Evolutionary conservation across 2,888 invertebrate genomes (phyloP).

Genomic region (Xylophagus ater): DNA sequence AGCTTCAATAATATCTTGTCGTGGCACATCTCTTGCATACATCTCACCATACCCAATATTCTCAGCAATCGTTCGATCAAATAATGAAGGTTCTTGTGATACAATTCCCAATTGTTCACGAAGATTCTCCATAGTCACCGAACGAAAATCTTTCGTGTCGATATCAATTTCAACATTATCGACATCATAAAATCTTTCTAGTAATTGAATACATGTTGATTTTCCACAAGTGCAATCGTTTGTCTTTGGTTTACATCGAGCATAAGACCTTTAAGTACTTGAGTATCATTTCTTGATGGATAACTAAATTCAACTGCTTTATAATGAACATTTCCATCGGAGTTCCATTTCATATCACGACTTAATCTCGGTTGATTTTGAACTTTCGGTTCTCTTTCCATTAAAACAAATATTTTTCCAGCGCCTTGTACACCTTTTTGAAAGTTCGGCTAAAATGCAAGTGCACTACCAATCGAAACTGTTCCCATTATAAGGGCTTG

Average conservation of each 20-base stretch:
- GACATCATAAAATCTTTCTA: conserved; percentile 78
- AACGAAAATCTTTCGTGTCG: conserved; percentile 42
- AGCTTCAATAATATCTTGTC: conserved; percentile 64
- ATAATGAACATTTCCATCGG: conserved; percentile 59
- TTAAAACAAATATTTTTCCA: conserved; percentile 51
- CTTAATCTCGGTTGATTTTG: conserved; percentile 36
- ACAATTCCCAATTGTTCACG: conserved; percentile 77
- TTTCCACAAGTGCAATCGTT: conserved; percentile 73
- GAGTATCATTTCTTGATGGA: conserved; percentile 59
- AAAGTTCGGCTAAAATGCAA: conserved; percentile 64
- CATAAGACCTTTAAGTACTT: conserved; percentile 55
- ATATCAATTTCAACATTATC: conserved; percentile 51
- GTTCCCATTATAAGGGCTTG: conserved; percentile 62
- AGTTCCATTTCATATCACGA: conserved; percentile 31
- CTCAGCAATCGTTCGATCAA: conserved; percentile 75
- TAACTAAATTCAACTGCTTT: conserved; percentile 60
- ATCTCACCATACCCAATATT: conserved; percentile 92
- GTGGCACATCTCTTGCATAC: conserved; percentile 49
- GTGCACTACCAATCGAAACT: conserved; percentile 54
- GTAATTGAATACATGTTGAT: conserved; percentile 72
- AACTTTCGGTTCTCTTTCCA: conserved; percentile 51
- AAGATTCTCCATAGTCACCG: conserved; percentile 47
- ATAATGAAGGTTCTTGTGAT: conserved; percentile 85
- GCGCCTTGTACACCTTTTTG: conserved; percentile 67
- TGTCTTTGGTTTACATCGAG: conserved; percentile 53